Base-by-base conservation (phyloP, 1,140 invertebrate genomes). In the Pogonomyrmex californicus region DNA sequence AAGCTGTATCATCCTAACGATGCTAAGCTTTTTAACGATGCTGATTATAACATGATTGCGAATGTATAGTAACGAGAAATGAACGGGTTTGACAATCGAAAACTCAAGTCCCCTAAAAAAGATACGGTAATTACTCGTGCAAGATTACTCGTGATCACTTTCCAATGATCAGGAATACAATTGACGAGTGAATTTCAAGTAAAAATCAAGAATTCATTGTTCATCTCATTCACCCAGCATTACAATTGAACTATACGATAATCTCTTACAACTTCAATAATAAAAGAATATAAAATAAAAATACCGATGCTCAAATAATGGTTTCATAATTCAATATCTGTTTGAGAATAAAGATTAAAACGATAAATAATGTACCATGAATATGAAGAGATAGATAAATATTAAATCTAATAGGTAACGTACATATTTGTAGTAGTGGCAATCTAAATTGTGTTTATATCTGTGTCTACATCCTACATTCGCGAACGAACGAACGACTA, bases 331-430 rank as follows among this genome's bases (percentile, higher is more conserved):
- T 71, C 54, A 17, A 71, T 38, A 30, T 44, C 51, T 47, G 63
- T 70, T n/a, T 38, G 41, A 54, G 44, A 60, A 60, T 73, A 60
- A 83, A 83, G 73, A 70, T 81, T 70, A 47, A 17, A 6, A 75
- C 33, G 68, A 75, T 73, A 73, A 73, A 60, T 83, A 58, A 82
- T 30, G 17, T 44, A 71, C 17, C 23, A 41, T 60, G 79, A 83
- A 51, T 62, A 73, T 36, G 66, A 75, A 60, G 58, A 12, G 75
- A 83, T 83, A 83, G 75, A 83, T 83, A 83, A 23, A 83, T 38
- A 83, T 83, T 83, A 83, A 60, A 75, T 73, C 79, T 83, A 83
- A 83, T 60, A 83, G 49, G 12, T 75, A 83, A 83, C 79, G 79
- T 83, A 83, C 79, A 83, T 75, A 83, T 83, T 83, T 83, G 79